Evolutionary conservation across 1,140 invertebrate species (phyloP), one percentile per base, ranked within the genome.

Genomic region (Hylaeus anthracinus): DNA sequence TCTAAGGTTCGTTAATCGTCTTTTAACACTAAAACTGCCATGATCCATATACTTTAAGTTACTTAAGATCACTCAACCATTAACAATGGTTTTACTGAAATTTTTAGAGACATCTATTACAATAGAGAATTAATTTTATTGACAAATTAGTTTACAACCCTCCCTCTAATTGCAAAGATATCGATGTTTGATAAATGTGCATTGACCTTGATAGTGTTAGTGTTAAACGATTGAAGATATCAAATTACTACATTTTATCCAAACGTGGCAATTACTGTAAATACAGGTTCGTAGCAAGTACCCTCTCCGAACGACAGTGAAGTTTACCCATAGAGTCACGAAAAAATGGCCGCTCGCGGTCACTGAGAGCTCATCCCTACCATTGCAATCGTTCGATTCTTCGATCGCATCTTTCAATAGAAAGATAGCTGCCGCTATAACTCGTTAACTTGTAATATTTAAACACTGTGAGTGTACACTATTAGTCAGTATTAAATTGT

Each of bases 401-500:
- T 45, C 43, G 43, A 3, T 2, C 43, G 5, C 43, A 45, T 45
- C 5, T 45, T 45, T 39, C 39, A 63, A 26, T 8, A 53, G 51
- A 10, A 8, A 53, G 10, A 9, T 53, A 53, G 10, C 5, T 53
- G 10, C 51, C 10, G 51, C 10, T 53, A 41, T n/a, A 60, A 66
- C 26, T 26, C 41, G 10, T 70, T 77, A 26, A 53, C 15, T 63
- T n/a, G n/a, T 51, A 56, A 56, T 65, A 41, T 26, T 71, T 41
- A 26, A 15, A 64, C 51, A 43, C 48, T 5, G n/a, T 55, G 5
- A 37, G 41, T 5, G 15, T 12, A 58, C n/a, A 15, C 26, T 48
- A 78, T 78, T 71, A 72, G n/a, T 39, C 58, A 64, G 48, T 79
- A 79, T 72, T 79, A 72, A 60, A 37, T 77, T 56, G 26, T 37